Conservation (phyloP, 2,797 vertebrate species). For the Neosalanx taihuensis region DNA sequence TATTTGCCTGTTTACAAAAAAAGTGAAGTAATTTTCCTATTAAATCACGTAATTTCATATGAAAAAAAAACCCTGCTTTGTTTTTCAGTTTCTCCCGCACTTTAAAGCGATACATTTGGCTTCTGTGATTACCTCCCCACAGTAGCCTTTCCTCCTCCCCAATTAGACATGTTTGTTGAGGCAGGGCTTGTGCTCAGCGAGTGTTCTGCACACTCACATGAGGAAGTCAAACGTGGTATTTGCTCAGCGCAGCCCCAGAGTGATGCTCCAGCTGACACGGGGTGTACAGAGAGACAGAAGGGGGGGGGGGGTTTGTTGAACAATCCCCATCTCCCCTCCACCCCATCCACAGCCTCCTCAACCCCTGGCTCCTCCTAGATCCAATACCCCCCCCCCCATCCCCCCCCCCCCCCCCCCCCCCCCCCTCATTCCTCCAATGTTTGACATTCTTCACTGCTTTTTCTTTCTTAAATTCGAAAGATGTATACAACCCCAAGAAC, state of each 20-base stretch:
- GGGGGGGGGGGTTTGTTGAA: conserved; percentile 41
- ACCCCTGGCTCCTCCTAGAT: neutral
- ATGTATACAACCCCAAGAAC: conserved; percentile 4
- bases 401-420: neutral
- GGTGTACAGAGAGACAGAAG: conserved; percentile 47
- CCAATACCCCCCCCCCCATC: too few species aligned
- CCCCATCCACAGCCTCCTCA: neutral
- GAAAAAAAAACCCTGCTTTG: too few species aligned
- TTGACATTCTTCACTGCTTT: neutral
- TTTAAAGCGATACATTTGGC: too few species aligned
- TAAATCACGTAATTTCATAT: too few species aligned
- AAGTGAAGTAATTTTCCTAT: too few species aligned
- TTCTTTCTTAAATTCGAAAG: neutral
- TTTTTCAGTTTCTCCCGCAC: too few species aligned
- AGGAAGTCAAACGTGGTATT: conserved; percentile 18
- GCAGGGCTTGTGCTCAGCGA: too few species aligned
- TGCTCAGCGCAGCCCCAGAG: conserved; percentile 42
- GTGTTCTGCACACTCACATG: too few species aligned
- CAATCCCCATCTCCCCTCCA: conserved; percentile 31
- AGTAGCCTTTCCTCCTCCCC: too few species aligned
- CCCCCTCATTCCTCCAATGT: neutral
- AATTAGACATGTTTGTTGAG: too few species aligned
- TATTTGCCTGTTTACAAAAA: too few species aligned
- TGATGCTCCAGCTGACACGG: conserved; percentile 23
- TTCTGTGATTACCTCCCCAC: too few species aligned